Percentiles rank a stretch among this genome's conserved stretches.
phyloP scores from a whole-genome alignment of 2,113 vertebrate genomes.

The Bos javanicus region DNA sequence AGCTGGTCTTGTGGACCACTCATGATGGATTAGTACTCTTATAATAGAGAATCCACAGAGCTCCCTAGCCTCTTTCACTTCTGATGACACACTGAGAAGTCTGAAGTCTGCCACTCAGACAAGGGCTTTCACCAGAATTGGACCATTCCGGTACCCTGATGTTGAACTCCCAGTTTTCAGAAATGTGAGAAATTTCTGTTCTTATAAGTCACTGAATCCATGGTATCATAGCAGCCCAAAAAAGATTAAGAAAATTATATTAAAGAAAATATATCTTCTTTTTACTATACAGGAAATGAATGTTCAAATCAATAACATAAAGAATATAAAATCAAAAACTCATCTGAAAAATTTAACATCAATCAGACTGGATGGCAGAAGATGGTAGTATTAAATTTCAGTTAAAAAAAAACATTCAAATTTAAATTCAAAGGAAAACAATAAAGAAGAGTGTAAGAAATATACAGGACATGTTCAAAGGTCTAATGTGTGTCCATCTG shows the following conservation, averaged over 20 bases:
- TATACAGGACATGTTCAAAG: not conserved
- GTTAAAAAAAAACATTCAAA: not conserved
- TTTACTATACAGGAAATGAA: not conserved
- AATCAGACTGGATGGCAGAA: not conserved
- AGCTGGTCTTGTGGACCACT: not conserved
- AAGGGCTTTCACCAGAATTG: not conserved
- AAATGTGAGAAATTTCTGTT: not conserved
- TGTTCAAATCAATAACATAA: not conserved
- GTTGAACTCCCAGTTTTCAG: not conserved
- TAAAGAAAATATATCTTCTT: not conserved
- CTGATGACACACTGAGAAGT: not conserved
- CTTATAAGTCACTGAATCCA: not conserved
- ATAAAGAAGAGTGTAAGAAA: not conserved
- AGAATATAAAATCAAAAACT: not conserved
- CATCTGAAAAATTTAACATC: not conserved
- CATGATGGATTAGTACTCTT: not conserved
- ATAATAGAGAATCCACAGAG: not conserved
- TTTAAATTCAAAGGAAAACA: not conserved
- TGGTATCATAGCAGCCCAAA: not conserved
- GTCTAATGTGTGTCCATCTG: not conserved
- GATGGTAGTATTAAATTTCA: not conserved
- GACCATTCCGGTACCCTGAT: not conserved
- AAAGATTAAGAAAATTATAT: not conserved
- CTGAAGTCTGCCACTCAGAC: not conserved
- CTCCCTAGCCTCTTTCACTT: not conserved